Percentiles rank a stretch among this genome's conserved stretches.
These are phyloP conservation scores for Pitta sordida DNA, from an alignment of 2,113 vertebrate genomes.

Conservation along the genomic window DNA sequence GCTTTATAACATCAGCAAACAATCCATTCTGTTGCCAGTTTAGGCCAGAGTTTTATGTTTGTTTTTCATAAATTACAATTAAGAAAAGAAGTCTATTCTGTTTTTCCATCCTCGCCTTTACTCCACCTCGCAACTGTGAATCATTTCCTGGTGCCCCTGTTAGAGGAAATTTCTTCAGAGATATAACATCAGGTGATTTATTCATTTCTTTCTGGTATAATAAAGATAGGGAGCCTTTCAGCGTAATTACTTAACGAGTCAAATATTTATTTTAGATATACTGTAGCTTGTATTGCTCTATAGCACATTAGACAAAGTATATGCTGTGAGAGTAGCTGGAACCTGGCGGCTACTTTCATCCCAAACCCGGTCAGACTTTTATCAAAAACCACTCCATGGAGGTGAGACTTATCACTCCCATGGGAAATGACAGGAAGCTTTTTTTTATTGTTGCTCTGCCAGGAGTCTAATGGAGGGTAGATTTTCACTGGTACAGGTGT, in stretches of 20 bases:
- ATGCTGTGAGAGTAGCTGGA: neutral
- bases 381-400: neutral
- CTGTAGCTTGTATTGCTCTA: neutral
- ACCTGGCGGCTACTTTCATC: neutral
- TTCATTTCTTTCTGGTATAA: conserved; percentile 18
- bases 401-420: neutral
- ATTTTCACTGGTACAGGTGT: neutral
- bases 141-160: neutral
- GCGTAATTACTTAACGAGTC: neutral
- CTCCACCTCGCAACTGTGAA: neutral
- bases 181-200: neutral
- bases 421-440: neutral
- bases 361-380: neutral
- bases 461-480: neutral
- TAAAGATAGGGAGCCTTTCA: conserved; percentile 17
- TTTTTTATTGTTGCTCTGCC: neutral
- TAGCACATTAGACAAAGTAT: neutral
- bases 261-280: conserved; percentile 53
- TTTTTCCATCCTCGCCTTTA: neutral
- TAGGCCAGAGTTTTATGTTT: neutral
- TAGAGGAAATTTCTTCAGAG: conserved; percentile 4
- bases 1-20: neutral
- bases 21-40: neutral
- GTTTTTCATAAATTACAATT: too few relatives aligned
- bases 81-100: neutral